Conservation (phyloP, 2,888 invertebrate genomes). For the Drosophila pseudotakahashii region DNA sequence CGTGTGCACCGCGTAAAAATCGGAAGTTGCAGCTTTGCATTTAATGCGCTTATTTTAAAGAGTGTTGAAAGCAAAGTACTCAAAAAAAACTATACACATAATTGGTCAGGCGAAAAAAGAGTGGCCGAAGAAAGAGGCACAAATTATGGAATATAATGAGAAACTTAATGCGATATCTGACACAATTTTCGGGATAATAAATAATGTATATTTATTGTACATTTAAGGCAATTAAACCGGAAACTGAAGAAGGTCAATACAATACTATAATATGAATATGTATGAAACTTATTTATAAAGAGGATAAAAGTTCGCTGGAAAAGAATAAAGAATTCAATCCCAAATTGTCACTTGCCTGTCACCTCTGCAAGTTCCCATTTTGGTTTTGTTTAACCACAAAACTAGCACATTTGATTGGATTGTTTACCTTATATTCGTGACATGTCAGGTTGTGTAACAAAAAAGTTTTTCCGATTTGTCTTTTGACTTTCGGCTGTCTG, state of each 20-base stretch:
- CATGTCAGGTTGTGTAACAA: conserved; percentile 56
- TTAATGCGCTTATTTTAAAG: conserved; percentile 69
- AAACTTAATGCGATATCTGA: conserved; percentile 4
- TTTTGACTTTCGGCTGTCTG: conserved; percentile 42
- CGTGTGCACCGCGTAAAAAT: conserved; percentile 62
- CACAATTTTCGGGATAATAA: not conserved
- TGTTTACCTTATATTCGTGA: conserved; percentile 43
- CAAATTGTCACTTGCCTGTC: conserved; percentile 55
- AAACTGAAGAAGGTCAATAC: too few relatives aligned
- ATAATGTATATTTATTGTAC: too few relatives aligned
- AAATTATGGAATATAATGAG: conserved; percentile 22
- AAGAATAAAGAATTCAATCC: not conserved
- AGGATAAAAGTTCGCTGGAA: not conserved
- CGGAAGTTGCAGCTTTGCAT: conserved; percentile 77
- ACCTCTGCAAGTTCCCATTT: conserved; percentile 14
- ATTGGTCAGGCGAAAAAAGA: conserved; percentile 4
- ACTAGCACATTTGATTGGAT: conserved; percentile 20
- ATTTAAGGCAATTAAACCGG: too few relatives aligned
- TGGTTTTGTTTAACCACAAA: conserved; percentile 20
- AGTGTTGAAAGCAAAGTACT: conserved; percentile 43
- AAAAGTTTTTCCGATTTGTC: conserved; percentile 44
- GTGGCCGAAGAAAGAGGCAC: not conserved
- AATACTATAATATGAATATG: too few relatives aligned
- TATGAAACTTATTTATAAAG: not conserved
- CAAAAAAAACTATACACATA: conserved; percentile 5